Percentiles rank a stretch among this genome's conserved stretches.
Evolutionary conservation across 2,888 invertebrate species (phyloP).

Genomic region (Crematogaster levior): DNA sequence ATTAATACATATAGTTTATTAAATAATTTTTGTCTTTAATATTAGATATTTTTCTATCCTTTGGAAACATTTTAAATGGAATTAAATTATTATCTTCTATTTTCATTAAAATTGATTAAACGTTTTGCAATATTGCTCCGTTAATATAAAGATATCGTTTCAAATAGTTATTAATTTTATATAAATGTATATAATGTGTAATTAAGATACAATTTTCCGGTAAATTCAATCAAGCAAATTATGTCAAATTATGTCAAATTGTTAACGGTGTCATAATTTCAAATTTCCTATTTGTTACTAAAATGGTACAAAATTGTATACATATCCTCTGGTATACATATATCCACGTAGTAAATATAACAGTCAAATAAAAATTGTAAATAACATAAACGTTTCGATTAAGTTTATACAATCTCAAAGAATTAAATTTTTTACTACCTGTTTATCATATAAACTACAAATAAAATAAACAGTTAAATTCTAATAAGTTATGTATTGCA

Average conservation of each 20-base stretch:
- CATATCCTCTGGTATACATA: too few species aligned
- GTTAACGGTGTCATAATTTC: background rate
- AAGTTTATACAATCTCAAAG: background rate
- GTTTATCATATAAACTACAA: background rate
- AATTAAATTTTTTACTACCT: background rate
- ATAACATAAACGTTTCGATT: background rate
- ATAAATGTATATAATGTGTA: background rate
- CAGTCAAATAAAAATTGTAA: background rate
- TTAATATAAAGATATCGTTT: background rate
- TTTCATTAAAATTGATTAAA: constrained; percentile 1
- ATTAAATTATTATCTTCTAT: background rate
- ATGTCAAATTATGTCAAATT: background rate
- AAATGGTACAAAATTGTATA: background rate
- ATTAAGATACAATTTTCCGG: background rate
- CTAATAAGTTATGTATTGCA: background rate
- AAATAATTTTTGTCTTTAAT: background rate
- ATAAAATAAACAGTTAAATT: constrained; percentile 3
- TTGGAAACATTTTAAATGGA: background rate
- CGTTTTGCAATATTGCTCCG: background rate
- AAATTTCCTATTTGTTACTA: background rate
- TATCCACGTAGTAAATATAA: background rate
- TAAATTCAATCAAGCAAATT: background rate
- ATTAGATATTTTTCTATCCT: background rate
- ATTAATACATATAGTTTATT: background rate
- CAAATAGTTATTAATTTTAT: constrained; percentile 4